A percentile compares a stretch with the other conserved stretches of the same genome.
Evolutionary conservation across 2,888 invertebrate genomes (phyloP).

Genomic region (Toxonevra muliebris): DNA sequence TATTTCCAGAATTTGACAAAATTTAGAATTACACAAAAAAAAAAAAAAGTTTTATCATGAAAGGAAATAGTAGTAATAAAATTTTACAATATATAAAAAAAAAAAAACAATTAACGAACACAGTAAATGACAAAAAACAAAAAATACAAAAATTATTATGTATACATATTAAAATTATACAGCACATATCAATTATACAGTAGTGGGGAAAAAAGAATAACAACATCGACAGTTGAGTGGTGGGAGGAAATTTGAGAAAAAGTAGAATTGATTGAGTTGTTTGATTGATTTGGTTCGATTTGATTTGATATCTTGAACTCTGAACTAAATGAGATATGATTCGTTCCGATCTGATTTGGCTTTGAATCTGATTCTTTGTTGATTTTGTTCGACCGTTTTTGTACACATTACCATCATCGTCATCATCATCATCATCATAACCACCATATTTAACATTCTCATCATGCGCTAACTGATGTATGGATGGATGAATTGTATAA

Average conservation of each 20-base stretch:
- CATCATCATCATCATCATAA: too few species aligned
- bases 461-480: too few species aligned
- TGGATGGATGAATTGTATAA: too few species aligned
- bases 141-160: constrained; percentile 34
- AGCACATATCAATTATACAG: constrained; percentile 8
- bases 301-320: background rate
- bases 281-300: constrained; percentile 2
- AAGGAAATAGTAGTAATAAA: constrained; percentile 29
- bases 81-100: constrained; percentile 33
- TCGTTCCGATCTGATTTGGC: background rate
- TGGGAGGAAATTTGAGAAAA: constrained; percentile 5
- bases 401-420: too few species aligned
- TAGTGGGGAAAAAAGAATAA: constrained; percentile 2
- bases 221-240: constrained; percentile 7
- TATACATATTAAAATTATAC: constrained; percentile 20
- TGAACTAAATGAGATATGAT: background rate
- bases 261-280: background rate
- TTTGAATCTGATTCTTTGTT: background rate
- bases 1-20: constrained; percentile 43
- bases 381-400: background rate
- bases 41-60: constrained; percentile 28
- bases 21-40: constrained; percentile 38
- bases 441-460: too few species aligned
- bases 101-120: constrained; percentile 38
- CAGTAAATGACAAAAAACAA: constrained; percentile 38